These are phyloP conservation scores for Drosophila ambigua DNA, from an alignment of 1,140 invertebrate genomes.

Conservation along the genomic window DNA sequence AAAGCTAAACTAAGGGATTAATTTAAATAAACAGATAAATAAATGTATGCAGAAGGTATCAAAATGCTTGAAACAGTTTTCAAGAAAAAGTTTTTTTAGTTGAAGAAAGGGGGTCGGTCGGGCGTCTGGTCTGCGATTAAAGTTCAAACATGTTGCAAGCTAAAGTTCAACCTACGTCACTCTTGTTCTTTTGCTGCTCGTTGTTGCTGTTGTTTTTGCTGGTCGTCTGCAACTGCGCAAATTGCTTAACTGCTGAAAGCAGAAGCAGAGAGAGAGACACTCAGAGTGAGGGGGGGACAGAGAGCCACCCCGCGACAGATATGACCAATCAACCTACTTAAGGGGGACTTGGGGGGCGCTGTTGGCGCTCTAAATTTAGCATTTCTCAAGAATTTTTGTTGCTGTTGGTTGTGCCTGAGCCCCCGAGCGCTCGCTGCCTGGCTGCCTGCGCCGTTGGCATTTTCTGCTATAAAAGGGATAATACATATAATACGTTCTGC, in stretches of 20 bases:
- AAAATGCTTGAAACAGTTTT: neutral
- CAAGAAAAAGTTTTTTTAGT: conserved; percentile 10
- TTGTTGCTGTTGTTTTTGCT: conserved; percentile 33
- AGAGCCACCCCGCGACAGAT: conserved; percentile 21
- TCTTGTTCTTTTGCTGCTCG: conserved; percentile 29
- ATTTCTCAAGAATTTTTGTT: conserved; percentile 75
- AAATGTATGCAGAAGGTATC: no score
- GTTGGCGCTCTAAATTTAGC: conserved; percentile 76
- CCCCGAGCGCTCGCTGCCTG: conserved; percentile 28
- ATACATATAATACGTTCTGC: conserved; percentile 67
- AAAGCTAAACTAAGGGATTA: no score
- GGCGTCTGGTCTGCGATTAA: conserved; percentile 38
- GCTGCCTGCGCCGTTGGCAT: conserved; percentile 66
- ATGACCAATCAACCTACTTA: conserved; percentile 83
- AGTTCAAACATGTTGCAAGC: conserved; percentile 56
- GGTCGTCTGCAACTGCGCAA: conserved; percentile 71
- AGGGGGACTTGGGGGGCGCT: conserved; percentile 47
- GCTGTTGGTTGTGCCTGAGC: no score
- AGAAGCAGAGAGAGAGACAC: conserved; percentile 5
- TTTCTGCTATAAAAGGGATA: conserved; percentile 80
- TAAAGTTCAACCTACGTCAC: conserved; percentile 56
- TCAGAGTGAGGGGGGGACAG: neutral
- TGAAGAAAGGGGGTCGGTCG: neutral
- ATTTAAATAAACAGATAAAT: no score
- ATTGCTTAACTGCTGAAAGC: conserved; percentile 51